Base-by-base conservation (phyloP, 92 coral and sea anemone species). In the Epizoanthus illoricatus region DNA sequence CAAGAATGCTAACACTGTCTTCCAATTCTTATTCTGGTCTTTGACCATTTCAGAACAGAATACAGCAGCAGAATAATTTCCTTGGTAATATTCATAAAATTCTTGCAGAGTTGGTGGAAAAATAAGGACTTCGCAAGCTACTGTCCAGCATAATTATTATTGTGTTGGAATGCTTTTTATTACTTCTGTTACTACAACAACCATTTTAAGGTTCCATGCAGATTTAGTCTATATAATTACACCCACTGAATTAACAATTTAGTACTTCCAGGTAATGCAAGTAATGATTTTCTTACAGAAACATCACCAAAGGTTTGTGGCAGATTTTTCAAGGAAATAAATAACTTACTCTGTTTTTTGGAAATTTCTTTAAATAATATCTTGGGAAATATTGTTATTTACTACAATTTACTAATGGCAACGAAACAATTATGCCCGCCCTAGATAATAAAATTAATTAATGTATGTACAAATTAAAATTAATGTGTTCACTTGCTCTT, bases 321-420 rank as follows among this genome's bases (percentile, higher is more conserved):
- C 39, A 12, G 60, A 20, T 13, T 21, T 70, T 42, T 39, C 69
- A 63, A 42, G 57, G 82, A 78, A 78, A 78, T 78, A 78, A 78
- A 78, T 78, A 78, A 78, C 82, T 64, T 78, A 78, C 71, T 78
- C 69, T 63, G 82, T 62, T 62, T 60, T 61, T 76, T 61, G 54
- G 58, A 40, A 54, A 28, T 75, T 60, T 74, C 64, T 76, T 76
- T 78, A 78, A 78, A 78, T 78, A 78, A 78, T 33, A 78, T 63
- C 36, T 78, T 42, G 23, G 47, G 54, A 64, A 78, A 18, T 61
- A 60, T 39, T n/a, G 56, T 42, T 43, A 62, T 66, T 42, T 78
- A 33, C 60, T 78, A 62, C 23, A 78, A 78, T 78, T 62, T 43
- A 42, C 43, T 63, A 43, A 49, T 73, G 62, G 60, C 62, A 73